phyloP scores from a whole-genome alignment of 2,113 vertebrate species.

The Chiloscyllium plagiosum region DNA sequence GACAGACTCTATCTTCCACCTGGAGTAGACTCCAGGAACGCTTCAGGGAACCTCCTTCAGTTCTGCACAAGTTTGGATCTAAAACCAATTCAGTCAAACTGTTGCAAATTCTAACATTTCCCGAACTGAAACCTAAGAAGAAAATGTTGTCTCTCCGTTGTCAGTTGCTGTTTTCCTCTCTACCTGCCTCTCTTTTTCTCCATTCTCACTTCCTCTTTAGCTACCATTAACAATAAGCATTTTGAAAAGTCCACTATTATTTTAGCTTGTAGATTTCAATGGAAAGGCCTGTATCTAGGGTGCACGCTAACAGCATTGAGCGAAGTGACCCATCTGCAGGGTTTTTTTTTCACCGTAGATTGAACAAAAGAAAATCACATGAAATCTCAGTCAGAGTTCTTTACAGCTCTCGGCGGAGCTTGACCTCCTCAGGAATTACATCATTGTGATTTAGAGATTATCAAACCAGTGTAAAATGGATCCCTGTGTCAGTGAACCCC shows the following conservation, averaged over 20 bases:
- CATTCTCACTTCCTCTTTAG: background rate
- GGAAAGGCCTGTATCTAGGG: background rate
- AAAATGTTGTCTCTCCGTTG: background rate
- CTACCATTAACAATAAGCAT: background rate
- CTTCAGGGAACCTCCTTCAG: background rate
- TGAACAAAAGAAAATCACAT: slow-evolving; percentile 9
- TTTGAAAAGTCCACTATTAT: background rate
- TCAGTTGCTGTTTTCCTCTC: background rate
- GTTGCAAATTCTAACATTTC: slow-evolving; percentile 3
- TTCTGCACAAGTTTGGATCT: background rate
- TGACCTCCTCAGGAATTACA: slow-evolving; percentile 26
- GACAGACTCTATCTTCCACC: background rate
- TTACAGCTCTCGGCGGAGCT: background rate
- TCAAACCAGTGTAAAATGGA: slow-evolving; percentile 10
- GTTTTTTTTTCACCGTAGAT: background rate
- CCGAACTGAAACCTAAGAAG: background rate
- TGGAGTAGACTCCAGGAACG: background rate
- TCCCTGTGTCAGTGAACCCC: background rate
- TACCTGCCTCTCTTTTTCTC: background rate
- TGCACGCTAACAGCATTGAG: background rate
- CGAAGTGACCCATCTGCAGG: background rate
- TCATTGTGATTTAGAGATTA: slow-evolving; percentile 15
- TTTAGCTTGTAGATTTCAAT: background rate
- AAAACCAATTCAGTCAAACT: background rate
- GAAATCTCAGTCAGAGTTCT: background rate